Evolutionary conservation across 2,888 invertebrate genomes (phyloP).

Genomic region (Habroteleia sp.): DNA sequence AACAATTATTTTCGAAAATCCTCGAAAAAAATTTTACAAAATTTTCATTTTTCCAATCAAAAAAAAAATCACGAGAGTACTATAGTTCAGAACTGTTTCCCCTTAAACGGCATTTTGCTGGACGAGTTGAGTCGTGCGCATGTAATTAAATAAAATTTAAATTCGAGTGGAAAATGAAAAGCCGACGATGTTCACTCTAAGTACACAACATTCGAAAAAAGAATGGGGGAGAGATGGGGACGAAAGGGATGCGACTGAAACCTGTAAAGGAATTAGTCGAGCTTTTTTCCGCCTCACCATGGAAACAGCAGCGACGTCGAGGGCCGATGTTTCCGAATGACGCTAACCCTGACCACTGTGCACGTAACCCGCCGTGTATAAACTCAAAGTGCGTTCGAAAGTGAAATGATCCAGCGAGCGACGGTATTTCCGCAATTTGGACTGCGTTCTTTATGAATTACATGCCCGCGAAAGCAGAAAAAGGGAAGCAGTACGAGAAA

Average conservation of each 20-base stretch:
- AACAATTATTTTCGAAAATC: no score
- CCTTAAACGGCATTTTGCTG: no score
- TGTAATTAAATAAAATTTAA: constrained; percentile 47
- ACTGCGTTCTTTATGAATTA: constrained; percentile 70
- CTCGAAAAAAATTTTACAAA: no score
- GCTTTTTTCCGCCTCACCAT: constrained; percentile 30
- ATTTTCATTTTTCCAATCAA: no score
- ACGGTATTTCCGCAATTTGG: constrained; percentile 62
- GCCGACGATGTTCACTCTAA: constrained; percentile 40
- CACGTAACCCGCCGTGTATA: constrained; percentile 39
- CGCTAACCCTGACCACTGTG: constrained; percentile 52
- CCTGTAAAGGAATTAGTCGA: constrained; percentile 25
- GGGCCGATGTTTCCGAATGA: constrained; percentile 31
- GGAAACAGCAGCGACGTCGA: constrained; percentile 35
- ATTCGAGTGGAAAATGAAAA: constrained; percentile 10
- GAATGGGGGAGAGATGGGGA: neutral
- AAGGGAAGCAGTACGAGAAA: constrained; percentile 59
- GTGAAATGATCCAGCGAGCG: constrained; percentile 72
- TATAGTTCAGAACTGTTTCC: no score
- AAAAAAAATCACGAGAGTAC: no score
- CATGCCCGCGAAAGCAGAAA: constrained; percentile 63
- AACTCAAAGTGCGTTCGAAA: constrained; percentile 66
- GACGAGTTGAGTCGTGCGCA: constrained; percentile 26
- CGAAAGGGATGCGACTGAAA: constrained; percentile 5
- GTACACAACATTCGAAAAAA: constrained; percentile 26